phyloP scores from a whole-genome alignment of 2,797 vertebrate genomes.

The Sternotherus odoratus region DNA sequence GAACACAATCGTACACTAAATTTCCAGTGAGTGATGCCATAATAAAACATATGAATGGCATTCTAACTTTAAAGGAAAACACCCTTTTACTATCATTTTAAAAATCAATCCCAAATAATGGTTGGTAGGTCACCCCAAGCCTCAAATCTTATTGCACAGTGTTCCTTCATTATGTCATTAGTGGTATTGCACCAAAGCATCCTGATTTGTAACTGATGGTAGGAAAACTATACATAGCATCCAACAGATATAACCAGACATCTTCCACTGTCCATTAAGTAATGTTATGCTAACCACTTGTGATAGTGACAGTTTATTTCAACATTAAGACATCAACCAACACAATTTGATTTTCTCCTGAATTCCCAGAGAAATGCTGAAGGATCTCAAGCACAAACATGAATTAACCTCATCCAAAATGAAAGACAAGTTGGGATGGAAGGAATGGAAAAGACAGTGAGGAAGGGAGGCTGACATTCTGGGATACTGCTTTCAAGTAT shows the following conservation, averaged over 20 bases:
- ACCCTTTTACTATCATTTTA: not conserved
- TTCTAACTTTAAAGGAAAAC: not conserved
- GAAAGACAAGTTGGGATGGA: not conserved
- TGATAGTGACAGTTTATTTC: not conserved
- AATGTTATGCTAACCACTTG: not conserved
- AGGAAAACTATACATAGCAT: not conserved
- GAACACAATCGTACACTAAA: not conserved
- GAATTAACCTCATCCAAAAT: not conserved
- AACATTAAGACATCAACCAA: conserved; percentile 30
- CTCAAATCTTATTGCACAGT: not conserved
- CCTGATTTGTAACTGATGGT: not conserved
- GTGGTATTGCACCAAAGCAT: not conserved
- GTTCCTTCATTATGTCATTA: not conserved
- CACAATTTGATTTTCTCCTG: not conserved
- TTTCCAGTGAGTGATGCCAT: not conserved
- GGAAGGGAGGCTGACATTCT: not conserved
- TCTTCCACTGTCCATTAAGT: not conserved
- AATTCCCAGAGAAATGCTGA: not conserved
- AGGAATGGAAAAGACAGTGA: not conserved
- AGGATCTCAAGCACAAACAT: not conserved
- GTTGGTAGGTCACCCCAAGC: not conserved
- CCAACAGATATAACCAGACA: not conserved
- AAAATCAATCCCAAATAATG: not conserved
- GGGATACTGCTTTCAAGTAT: not conserved
- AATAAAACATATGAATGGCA: not conserved